These are phyloP conservation scores for Serilophus lunatus DNA, from an alignment of 2,113 vertebrate species.

Conservation along the genomic window DNA sequence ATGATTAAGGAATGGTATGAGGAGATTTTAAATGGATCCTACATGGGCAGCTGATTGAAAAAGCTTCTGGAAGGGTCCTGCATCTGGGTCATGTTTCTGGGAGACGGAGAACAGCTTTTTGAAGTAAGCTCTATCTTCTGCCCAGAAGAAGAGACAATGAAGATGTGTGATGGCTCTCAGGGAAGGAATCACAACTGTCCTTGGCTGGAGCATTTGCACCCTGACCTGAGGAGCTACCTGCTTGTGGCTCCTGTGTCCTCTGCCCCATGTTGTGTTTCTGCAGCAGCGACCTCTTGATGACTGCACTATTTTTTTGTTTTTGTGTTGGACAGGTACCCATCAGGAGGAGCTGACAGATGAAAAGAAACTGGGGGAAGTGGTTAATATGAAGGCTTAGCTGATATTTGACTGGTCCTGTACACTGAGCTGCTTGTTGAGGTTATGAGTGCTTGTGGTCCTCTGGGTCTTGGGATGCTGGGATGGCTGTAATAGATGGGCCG, in stretches of 20 bases:
- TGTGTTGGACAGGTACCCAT: background rate
- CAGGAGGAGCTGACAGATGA: background rate
- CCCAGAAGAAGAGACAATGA: background rate
- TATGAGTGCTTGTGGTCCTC: background rate
- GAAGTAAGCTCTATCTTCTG: background rate
- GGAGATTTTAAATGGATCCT: background rate
- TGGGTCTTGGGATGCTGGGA: background rate
- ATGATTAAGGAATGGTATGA: background rate
- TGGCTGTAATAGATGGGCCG: background rate
- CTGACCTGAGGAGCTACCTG: background rate
- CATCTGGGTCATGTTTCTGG: background rate
- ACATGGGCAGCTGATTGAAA: background rate
- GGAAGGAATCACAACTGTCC: background rate
- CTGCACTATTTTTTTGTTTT: background rate
- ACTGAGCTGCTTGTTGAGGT: background rate
- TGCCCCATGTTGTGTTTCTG: background rate
- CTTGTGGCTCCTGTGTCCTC: background rate
- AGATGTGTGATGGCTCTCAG: background rate
- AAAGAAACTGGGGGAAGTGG: background rate
- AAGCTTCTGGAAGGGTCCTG: background rate
- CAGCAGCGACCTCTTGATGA: background rate
- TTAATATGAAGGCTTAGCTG: background rate
- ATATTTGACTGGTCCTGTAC: fast-evolving
- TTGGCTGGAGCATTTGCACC: background rate
- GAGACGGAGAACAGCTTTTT: background rate